phyloP scores from a whole-genome alignment of 2,888 invertebrate genomes.

The Acronicta aceris region DNA sequence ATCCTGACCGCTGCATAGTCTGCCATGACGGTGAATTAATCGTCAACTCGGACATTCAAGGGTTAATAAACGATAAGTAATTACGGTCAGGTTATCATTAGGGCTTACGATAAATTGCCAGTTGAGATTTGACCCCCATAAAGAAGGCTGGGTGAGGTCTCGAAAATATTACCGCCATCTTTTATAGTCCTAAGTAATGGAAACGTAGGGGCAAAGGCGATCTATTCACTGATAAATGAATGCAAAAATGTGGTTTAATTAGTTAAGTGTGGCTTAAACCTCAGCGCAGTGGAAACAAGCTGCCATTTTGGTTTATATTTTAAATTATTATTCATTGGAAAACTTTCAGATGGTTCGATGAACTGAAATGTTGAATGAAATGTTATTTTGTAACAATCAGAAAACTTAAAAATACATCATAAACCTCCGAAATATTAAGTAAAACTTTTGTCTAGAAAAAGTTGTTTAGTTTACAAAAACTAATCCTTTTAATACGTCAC shows the following conservation, averaged over 20 bases:
- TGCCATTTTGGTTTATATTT: conserved; percentile 14
- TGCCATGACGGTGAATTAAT: conserved; percentile 49
- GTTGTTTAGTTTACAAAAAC: too few species aligned
- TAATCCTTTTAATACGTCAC: too few species aligned
- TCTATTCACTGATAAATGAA: conserved; percentile 15
- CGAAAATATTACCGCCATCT: conserved; percentile 54
- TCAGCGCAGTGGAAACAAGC: conserved; percentile 6
- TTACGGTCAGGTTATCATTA: conserved; percentile 63
- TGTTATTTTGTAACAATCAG: too few species aligned
- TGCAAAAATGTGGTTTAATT: conserved; percentile 41
- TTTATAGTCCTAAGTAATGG: conserved; percentile 31
- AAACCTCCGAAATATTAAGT: too few species aligned
- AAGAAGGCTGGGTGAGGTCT: conserved; percentile 54
- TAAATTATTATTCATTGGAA: conserved; percentile 1
- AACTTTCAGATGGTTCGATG: neutral
- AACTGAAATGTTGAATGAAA: too few species aligned
- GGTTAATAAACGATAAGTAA: conserved; percentile 67
- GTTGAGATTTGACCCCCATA: conserved; percentile 64
- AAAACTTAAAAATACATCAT: too few species aligned
- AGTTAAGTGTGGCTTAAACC: conserved; percentile 23
- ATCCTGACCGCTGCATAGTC: conserved; percentile 19
- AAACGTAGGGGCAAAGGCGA: conserved; percentile 3
- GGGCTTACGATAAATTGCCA: conserved; percentile 58
- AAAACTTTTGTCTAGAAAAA: too few species aligned
- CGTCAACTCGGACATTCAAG: conserved; percentile 56